Evolutionary conservation across 1,140 invertebrate genomes (phyloP).

Genomic region (Diploscapter pachys): DNA sequence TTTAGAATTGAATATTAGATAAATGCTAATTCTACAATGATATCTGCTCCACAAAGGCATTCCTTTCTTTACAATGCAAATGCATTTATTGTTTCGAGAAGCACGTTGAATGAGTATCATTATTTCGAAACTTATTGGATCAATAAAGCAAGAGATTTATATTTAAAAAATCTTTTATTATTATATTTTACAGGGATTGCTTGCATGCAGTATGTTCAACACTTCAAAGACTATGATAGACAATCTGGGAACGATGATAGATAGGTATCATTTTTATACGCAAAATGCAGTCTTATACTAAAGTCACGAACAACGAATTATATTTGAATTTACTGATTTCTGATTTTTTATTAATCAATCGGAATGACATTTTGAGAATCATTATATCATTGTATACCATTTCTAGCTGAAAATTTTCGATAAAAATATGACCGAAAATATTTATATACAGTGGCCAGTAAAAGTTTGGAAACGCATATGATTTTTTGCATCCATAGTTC

Average conservation of each 20-base stretch:
- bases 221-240: conserved; percentile 77
- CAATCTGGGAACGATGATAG: conserved; percentile 50
- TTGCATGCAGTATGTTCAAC: conserved; percentile 60
- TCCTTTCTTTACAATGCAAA: conserved; percentile 81
- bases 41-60: conserved; percentile 45
- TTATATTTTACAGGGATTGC: conserved; percentile 53
- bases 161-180: neutral
- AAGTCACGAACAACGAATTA: too few relatives aligned
- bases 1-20: conserved; percentile 2
- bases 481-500: too few relatives aligned
- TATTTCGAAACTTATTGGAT: conserved; percentile 96
- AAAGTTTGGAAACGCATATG: too few relatives aligned
- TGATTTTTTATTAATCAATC: too few relatives aligned
- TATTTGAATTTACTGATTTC: too few relatives aligned
- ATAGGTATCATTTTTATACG: too few relatives aligned
- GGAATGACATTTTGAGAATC: too few relatives aligned
- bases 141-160: conserved; percentile 63
- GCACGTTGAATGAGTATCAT: conserved; percentile 78
- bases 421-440: too few relatives aligned
- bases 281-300: too few relatives aligned
- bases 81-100: conserved; percentile 85
- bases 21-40: conserved; percentile 59
- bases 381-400: too few relatives aligned
- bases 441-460: too few relatives aligned
- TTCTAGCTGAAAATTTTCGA: too few relatives aligned